These are phyloP conservation scores for Polietes domitor DNA, from an alignment of 2,888 invertebrate genomes.

Conservation along the genomic window DNA sequence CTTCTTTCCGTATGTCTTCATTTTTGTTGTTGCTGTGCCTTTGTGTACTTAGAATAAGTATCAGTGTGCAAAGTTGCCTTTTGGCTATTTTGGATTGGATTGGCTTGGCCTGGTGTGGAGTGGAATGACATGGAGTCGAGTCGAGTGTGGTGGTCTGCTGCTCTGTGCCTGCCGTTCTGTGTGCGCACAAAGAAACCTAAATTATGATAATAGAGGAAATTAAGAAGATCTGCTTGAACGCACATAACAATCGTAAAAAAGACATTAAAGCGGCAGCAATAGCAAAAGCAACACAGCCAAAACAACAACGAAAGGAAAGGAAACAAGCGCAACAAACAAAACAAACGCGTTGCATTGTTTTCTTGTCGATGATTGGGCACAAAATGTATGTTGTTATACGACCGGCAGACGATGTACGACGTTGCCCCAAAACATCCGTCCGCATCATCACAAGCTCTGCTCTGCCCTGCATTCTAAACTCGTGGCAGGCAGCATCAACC, in stretches of 20 bases:
- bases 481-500: no score
- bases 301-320: no score
- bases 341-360: conserved; percentile 53
- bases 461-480: neutral
- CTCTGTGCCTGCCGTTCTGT: neutral
- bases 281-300: conserved; percentile 5
- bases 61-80: conserved; percentile 8
- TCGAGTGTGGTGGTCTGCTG: neutral
- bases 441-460: neutral
- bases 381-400: neutral
- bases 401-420: no score
- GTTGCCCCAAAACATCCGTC: no score
- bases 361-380: conserved; percentile 16
- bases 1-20: neutral
- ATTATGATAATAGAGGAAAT: conserved; percentile 64
- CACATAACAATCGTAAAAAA: conserved; percentile 48
- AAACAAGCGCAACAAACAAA: neutral
- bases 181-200: conserved; percentile 47
- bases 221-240: conserved; percentile 65
- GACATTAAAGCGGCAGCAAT: no score
- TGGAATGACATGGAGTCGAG: no score
- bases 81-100: neutral
- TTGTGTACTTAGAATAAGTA: neutral
- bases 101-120: no score
- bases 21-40: neutral